These are phyloP conservation scores for Temnothorax longispinosus DNA, from an alignment of 1,140 invertebrate genomes.

Conservation along the genomic window DNA sequence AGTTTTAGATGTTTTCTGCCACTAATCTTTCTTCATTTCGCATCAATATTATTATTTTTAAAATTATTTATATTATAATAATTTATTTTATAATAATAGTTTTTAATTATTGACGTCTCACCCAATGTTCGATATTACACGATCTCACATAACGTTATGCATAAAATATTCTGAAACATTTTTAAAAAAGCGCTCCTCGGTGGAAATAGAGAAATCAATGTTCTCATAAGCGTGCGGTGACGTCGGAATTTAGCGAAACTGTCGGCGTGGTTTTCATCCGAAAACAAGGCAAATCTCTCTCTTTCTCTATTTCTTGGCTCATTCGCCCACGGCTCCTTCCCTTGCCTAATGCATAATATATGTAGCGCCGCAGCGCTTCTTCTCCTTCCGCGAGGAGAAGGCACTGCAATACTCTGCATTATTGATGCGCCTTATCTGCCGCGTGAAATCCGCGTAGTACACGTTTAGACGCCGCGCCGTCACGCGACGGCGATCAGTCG, in stretches of 20 bases:
- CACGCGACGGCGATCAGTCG: neutral
- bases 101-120: neutral
- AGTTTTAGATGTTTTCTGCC: neutral
- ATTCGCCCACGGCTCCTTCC: slow-evolving; percentile 6
- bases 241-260: neutral
- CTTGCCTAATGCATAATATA: slow-evolving; percentile 50
- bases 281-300: slow-evolving; percentile 16
- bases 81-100: too few species aligned
- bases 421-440: slow-evolving; percentile 46
- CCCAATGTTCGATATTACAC: neutral
- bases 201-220: neutral
- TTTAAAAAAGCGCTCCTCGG: neutral
- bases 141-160: neutral
- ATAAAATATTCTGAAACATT: neutral
- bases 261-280: neutral
- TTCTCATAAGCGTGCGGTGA: neutral
- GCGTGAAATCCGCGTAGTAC: neutral
- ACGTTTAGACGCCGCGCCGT: neutral
- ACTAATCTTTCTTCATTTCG: neutral
- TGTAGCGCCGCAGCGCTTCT: slow-evolving; percentile 42
- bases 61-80: too few species aligned
- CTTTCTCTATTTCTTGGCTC: neutral
- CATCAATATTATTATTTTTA: neutral
- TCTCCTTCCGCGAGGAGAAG: slow-evolving; percentile 13
- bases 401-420: slow-evolving; percentile 24